phyloP scores from a whole-genome alignment of 2,797 vertebrate species.

The Kryptolebias ocellatus region DNA sequence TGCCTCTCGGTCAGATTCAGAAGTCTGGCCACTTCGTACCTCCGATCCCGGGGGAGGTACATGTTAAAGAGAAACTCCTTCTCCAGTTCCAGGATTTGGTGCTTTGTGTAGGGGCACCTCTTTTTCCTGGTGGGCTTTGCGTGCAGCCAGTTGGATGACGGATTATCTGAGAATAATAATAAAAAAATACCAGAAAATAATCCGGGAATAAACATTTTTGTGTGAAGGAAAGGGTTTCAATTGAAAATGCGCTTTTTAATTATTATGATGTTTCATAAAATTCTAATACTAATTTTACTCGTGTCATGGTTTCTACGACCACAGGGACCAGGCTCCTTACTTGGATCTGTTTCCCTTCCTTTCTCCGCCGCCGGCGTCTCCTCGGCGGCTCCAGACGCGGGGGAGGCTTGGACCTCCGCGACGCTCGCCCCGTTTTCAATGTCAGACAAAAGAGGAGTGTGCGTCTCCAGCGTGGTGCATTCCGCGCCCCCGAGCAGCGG shows the following conservation, averaged over 20 bases:
- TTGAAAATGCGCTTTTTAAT: too few species aligned
- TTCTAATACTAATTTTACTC: too few species aligned
- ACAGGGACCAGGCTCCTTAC: constrained; percentile 75
- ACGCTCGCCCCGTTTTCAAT: constrained; percentile 88
- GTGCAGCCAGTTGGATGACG: constrained; percentile 96
- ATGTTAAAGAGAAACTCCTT: constrained; percentile 99
- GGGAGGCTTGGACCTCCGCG: constrained; percentile 79
- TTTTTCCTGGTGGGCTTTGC: constrained; percentile 97
- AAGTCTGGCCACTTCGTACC: constrained; percentile 93
- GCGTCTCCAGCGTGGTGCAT: constrained; percentile 92
- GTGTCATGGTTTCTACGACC: too few species aligned
- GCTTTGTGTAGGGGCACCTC: constrained; percentile 95
- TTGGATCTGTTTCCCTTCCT: constrained; percentile 86
- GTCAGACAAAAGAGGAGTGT: constrained; percentile 92
- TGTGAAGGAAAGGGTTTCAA: too few species aligned
- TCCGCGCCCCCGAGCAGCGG: constrained; percentile 90
- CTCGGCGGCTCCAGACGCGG: constrained; percentile 79
- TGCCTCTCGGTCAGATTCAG: constrained; percentile 97
- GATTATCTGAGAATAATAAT: constrained; percentile 85
- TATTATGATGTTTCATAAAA: too few species aligned
- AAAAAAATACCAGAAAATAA: background rate
- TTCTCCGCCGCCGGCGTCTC: constrained; percentile 85
- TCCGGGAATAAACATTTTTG: too few species aligned
- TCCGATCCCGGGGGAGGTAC: constrained; percentile 98
- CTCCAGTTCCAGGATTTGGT: constrained; percentile 97